Evolutionary conservation across 1,140 invertebrate genomes (phyloP).

Genomic region (Samia ricini): DNA sequence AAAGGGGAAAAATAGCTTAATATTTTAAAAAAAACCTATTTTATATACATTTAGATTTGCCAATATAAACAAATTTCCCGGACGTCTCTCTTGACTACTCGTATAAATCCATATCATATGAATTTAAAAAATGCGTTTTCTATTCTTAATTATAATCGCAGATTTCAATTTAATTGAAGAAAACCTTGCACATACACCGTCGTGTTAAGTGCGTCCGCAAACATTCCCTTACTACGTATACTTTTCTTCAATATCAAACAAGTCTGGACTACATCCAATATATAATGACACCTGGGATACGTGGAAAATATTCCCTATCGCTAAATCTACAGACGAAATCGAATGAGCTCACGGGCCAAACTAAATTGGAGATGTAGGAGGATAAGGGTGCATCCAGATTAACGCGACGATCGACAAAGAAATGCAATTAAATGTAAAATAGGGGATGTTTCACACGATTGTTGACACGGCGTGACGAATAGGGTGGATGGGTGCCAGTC

Average conservation of each 20-base stretch:
- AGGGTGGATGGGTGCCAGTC: constrained; percentile 47
- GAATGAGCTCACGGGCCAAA: constrained; percentile 11
- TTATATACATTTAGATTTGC: too few species aligned
- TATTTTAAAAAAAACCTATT: too few species aligned
- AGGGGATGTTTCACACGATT: constrained; percentile 71
- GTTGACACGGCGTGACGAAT: constrained; percentile 71
- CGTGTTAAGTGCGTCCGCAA: constrained; percentile 63
- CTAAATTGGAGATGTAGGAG: constrained; percentile 19
- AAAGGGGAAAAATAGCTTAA: too few species aligned
- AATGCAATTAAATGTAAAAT: constrained; percentile 78
- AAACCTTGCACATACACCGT: constrained; percentile 47
- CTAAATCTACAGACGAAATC: not conserved
- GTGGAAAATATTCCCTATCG: not conserved
- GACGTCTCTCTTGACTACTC: too few species aligned
- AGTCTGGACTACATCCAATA: constrained; percentile 49
- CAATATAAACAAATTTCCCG: too few species aligned
- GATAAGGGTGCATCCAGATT: constrained; percentile 74
- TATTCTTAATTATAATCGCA: not conserved
- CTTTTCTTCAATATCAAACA: constrained; percentile 67
- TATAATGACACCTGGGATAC: constrained; percentile 22
- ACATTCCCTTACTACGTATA: constrained; percentile 60
- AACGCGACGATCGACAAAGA: constrained; percentile 73
- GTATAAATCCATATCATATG: too few species aligned
- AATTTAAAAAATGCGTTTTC: not conserved
- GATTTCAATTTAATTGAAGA: constrained; percentile 26